These are phyloP conservation scores for Montipora cactus DNA, from an alignment of 64 coral and sea anemone genomes.

Conservation along the genomic window DNA sequence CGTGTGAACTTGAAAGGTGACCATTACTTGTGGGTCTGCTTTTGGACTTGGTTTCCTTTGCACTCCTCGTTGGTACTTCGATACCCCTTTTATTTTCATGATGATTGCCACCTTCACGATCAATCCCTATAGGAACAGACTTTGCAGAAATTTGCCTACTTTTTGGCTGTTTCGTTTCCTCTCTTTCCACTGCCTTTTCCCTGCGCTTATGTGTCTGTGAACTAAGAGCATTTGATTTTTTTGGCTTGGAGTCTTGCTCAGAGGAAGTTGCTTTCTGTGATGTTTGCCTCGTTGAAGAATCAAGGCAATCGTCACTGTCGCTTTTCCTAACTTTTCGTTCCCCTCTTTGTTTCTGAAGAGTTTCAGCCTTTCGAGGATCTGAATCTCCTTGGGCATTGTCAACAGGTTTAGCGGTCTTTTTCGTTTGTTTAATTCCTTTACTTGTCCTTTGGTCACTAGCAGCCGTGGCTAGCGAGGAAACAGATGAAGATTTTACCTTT, in stretches of 20 bases:
- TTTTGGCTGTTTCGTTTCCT: constrained; percentile 17
- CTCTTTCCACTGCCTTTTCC: not conserved
- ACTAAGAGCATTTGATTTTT: not conserved
- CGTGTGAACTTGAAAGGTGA: constrained; percentile 15
- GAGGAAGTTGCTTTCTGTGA: not conserved
- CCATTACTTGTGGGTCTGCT: constrained; percentile 36
- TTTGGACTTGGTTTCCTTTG: not conserved
- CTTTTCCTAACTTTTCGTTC: not conserved
- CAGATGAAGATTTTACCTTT: constrained; percentile 31
- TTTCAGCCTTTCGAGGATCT: not conserved
- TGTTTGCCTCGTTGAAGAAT: constrained; percentile 23
- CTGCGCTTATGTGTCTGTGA: not conserved
- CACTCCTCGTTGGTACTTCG: not conserved
- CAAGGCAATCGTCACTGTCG: constrained; percentile 7
- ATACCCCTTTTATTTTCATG: not conserved
- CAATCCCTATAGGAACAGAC: not conserved
- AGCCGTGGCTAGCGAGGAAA: not conserved
- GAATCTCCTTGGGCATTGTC: not conserved
- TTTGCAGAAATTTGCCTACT: constrained; percentile 2
- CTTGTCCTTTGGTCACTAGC: not conserved
- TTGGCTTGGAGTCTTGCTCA: not conserved
- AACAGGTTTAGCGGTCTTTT: not conserved
- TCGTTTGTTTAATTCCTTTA: constrained; percentile 7
- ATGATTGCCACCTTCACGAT: not conserved
- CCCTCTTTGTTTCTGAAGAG: not conserved